Percentiles rank a stretch among this genome's conserved stretches.
Evolutionary conservation across 1,140 invertebrate genomes (phyloP).

Genomic region (Rhagoletis pomonella): DNA sequence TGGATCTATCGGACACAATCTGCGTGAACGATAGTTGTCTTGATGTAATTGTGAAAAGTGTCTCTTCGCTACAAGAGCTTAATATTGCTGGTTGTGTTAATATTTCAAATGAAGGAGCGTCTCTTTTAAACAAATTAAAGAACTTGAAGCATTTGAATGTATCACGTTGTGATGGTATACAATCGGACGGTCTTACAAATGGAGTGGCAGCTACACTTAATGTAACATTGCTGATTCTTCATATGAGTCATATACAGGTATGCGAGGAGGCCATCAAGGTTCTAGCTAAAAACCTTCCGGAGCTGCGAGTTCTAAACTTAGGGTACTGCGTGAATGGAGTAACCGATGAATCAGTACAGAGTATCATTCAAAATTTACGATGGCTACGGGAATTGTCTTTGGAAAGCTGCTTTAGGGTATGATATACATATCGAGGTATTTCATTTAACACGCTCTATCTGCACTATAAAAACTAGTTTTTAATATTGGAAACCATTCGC

Average conservation of each 20-base stretch:
- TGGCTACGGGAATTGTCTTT: slow-evolving; percentile 78
- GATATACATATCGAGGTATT: slow-evolving; percentile 53
- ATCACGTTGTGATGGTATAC: slow-evolving; percentile 81
- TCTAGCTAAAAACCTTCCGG: slow-evolving; percentile 77
- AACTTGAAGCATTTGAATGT: slow-evolving; percentile 79
- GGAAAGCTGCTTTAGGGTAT: slow-evolving; percentile 80
- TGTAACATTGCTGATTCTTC: slow-evolving; percentile 75
- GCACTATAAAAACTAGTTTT: no score
- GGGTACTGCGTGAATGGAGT: slow-evolving; percentile 81
- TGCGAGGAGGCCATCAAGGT: slow-evolving; percentile 78
- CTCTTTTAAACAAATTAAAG: slow-evolving; percentile 76
- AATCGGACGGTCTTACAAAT: slow-evolving; percentile 77
- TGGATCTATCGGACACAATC: slow-evolving; percentile 80
- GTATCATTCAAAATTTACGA: slow-evolving; percentile 79
- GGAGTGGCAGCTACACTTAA: slow-evolving; percentile 77
- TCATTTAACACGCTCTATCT: no score
- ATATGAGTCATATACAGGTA: slow-evolving; percentile 79
- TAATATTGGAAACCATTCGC: no score
- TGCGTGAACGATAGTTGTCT: slow-evolving; percentile 80
- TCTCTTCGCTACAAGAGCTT: slow-evolving; percentile 77
- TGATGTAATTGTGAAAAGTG: slow-evolving; percentile 77
- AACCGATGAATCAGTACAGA: slow-evolving; percentile 80
- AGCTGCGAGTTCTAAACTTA: slow-evolving; percentile 79
- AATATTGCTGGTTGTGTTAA: slow-evolving; percentile 78
- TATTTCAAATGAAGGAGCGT: slow-evolving; percentile 79